Conservation (phyloP, 2,797 vertebrate species). For the Xenopus petersii region DNA sequence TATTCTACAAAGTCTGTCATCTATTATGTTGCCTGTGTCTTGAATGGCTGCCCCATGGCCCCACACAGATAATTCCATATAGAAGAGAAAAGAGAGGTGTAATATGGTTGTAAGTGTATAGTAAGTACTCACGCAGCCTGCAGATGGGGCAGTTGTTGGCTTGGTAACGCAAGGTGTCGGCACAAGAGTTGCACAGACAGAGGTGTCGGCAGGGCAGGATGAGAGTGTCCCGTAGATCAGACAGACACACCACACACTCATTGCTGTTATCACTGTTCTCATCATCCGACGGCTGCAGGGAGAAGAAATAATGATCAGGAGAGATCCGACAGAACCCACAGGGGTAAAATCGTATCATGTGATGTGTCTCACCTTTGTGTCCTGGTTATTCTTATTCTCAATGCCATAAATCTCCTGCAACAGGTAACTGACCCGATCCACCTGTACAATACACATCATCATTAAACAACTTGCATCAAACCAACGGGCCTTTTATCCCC, state of each 20-base stretch:
- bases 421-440: constrained; percentile 96
- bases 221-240: constrained; percentile 89
- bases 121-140: constrained; percentile 83
- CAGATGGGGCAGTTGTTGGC: constrained; percentile 98
- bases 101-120: no score
- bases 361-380: constrained; percentile 81
- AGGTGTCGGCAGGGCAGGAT: constrained; percentile 93
- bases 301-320: background rate
- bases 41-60: no score
- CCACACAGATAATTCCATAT: no score
- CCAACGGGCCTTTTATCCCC: background rate
- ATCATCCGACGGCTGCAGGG: constrained; percentile 81
- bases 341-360: no score
- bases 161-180: constrained; percentile 92
- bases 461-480: background rate
- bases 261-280: constrained; percentile 98
- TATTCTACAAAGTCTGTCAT: no score
- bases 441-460: constrained; percentile 65
- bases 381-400: constrained; percentile 98
- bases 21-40: no score
- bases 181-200: constrained; percentile 92
- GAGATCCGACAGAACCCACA: background rate
- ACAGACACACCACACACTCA: constrained; percentile 96
- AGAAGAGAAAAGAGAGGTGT: no score
- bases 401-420: constrained; percentile 98